A percentile compares a stretch with the other conserved stretches of the same genome.
phyloP scores from a whole-genome alignment of 2,888 invertebrate genomes.

The Craniophora ligustri region DNA sequence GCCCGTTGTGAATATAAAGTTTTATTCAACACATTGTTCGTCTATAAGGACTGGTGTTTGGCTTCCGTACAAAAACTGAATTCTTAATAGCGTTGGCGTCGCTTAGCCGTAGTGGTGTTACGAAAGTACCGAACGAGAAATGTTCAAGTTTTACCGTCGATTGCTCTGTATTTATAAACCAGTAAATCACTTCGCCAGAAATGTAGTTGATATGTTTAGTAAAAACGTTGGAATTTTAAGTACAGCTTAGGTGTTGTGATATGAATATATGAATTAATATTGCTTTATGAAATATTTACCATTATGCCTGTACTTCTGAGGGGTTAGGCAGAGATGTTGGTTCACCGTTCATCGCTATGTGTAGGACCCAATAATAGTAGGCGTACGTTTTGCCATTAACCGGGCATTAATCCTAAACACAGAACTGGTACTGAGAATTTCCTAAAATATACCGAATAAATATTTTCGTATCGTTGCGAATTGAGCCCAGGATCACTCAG shows the following conservation, averaged over 20 bases:
- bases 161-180: conserved; percentile 33
- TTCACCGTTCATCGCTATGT: too few species aligned
- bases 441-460: too few species aligned
- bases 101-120: conserved; percentile 21
- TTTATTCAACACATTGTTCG: conserved; percentile 44
- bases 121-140: conserved; percentile 37
- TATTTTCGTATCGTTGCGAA: too few species aligned
- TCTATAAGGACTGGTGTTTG: conserved; percentile 28
- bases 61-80: conserved; percentile 46
- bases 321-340: too few species aligned
- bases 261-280: background rate
- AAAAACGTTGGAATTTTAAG: conserved; percentile 24
- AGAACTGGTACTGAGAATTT: too few species aligned
- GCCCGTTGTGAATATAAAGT: conserved; percentile 75
- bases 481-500: too few species aligned
- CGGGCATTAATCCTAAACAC: too few species aligned
- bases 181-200: conserved; percentile 36
- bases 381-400: too few species aligned
- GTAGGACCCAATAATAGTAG: too few species aligned
- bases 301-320: too few species aligned
- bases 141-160: conserved; percentile 36
- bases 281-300: too few species aligned
- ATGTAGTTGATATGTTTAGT: conserved; percentile 37
- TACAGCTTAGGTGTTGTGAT: background rate
- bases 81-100: conserved; percentile 38